Evolutionary conservation across 2,797 vertebrate species (phyloP), one percentile per base, ranked within the genome.

Genomic region (Meriones psammophilus): DNA sequence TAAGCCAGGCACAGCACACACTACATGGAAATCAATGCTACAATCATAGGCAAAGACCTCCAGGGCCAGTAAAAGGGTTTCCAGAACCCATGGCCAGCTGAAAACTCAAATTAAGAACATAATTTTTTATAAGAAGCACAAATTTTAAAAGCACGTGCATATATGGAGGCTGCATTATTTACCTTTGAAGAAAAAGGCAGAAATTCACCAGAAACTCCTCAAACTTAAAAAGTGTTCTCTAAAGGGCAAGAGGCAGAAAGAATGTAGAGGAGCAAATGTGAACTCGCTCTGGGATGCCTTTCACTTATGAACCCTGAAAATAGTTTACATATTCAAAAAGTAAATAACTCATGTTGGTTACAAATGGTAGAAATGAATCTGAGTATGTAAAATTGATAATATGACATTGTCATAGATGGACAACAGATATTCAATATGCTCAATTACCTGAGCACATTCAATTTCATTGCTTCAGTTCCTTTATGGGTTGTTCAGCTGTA

Each of bases 291-390:
- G 66, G 87, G 36, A 50, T 33, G 56, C 18, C 36, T 88, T 68
- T 88, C 58, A 88, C 33, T 46, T 76, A 22, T 46, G 4, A 88
- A 54, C 77, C 64, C 42, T 42, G 15, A 80, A 80, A 94, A 78
- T 64, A 39, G 24, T 42, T 87, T 66, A 74, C 18, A 91, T 36
- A 18, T 30, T 66, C 42, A 80, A 94, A 94, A 91, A 64, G 36
- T 86, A 86, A 80, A 64, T 14, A 39, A 18, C 22, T 5, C 17
- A 58, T 18, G 39, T 15, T 42, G 66, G 50, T 79, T 42, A 71
- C 20, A 80, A 73, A 74, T 20, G 71, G 28, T 5, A 73, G 28
- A 87, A 94, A 66, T 58, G 15, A 84, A 58, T 7, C 26, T 74
- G 50, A 66, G 17, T 42, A 17, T 20, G 8, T 86, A 60, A 36